A percentile compares a stretch with the other conserved stretches of the same genome.
These are phyloP conservation scores for Apocrypta bakeri DNA, from an alignment of 1,140 invertebrate species.

Conservation along the genomic window DNA sequence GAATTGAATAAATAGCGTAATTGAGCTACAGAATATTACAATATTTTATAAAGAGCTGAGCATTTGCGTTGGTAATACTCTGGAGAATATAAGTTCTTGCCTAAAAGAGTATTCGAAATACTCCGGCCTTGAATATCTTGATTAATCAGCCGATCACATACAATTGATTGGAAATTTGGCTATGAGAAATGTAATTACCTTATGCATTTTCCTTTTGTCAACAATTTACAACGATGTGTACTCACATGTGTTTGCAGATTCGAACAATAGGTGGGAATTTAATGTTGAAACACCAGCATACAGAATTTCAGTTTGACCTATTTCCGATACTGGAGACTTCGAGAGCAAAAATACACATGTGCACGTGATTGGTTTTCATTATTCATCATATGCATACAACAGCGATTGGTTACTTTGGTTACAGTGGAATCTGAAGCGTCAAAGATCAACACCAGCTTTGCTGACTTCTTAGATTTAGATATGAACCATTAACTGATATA, in stretches of 20 bases:
- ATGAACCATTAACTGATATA: slow-evolving; percentile 80
- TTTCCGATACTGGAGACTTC: slow-evolving; percentile 83
- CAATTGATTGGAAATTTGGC: slow-evolving; percentile 83
- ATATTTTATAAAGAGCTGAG: slow-evolving; percentile 73
- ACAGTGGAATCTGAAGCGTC: slow-evolving; percentile 60
- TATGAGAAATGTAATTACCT: slow-evolving; percentile 80
- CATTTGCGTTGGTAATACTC: slow-evolving; percentile 79
- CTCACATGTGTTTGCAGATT: slow-evolving; percentile 70
- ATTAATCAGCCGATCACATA: slow-evolving; percentile 78
- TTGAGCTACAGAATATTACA: slow-evolving; percentile 76
- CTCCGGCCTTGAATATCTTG: slow-evolving; percentile 76
- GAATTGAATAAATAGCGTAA: slow-evolving; percentile 80
- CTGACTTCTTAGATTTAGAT: slow-evolving; percentile 77
- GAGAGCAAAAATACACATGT: slow-evolving; percentile 78
- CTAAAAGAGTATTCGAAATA: slow-evolving; percentile 75
- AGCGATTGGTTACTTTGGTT: slow-evolving; percentile 24
- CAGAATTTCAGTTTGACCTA: slow-evolving; percentile 85
- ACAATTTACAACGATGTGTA: too few relatives aligned
- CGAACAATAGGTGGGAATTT: slow-evolving; percentile 86
- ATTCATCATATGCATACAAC: too few relatives aligned
- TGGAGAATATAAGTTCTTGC: slow-evolving; percentile 79
- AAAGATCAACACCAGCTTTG: slow-evolving; percentile 66
- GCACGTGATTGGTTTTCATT: slow-evolving; percentile 65
- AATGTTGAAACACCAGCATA: slow-evolving; percentile 82
- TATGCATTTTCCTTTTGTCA: too few relatives aligned